Conservation (phyloP, 2,113 vertebrate species). For the Tragelaphus strepsiceros region DNA sequence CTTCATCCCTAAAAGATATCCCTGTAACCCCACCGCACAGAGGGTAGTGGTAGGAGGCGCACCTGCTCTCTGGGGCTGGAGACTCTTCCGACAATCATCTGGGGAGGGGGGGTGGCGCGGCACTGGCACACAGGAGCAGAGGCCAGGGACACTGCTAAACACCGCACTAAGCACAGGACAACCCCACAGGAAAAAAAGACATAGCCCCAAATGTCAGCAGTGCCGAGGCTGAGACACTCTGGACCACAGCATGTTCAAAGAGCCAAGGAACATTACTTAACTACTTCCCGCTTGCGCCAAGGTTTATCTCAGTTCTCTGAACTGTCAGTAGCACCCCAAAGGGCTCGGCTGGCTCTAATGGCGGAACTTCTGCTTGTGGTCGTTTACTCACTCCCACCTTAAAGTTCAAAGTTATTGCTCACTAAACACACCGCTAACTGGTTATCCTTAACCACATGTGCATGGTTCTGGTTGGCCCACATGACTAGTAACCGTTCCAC, state of each 20-base stretch:
- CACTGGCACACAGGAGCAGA: not conserved
- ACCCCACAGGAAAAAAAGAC: not conserved
- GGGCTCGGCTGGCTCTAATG: not conserved
- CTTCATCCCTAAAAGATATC: not conserved
- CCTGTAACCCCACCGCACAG: too few relatives aligned
- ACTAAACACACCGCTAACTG: not conserved
- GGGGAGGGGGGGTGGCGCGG: too few relatives aligned
- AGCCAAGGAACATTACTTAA: not conserved
- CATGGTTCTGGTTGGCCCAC: not conserved
- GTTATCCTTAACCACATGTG: not conserved
- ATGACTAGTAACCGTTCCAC: not conserved
- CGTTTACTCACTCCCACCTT: not conserved
- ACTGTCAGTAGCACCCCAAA: not conserved
- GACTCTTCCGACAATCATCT: not conserved
- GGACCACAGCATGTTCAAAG: not conserved
- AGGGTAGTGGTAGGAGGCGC: not conserved
- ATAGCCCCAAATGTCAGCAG: not conserved
- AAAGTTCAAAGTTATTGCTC: not conserved
- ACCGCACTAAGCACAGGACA: not conserved
- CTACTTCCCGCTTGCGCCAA: not conserved
- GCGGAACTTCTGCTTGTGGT: not conserved
- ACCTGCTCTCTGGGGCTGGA: not conserved
- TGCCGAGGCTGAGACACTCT: not conserved
- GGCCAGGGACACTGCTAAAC: not conserved
- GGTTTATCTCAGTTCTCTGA: not conserved